These are phyloP conservation scores for Diorhabda elongata DNA, from an alignment of 1,140 invertebrate genomes.

Conservation along the genomic window DNA sequence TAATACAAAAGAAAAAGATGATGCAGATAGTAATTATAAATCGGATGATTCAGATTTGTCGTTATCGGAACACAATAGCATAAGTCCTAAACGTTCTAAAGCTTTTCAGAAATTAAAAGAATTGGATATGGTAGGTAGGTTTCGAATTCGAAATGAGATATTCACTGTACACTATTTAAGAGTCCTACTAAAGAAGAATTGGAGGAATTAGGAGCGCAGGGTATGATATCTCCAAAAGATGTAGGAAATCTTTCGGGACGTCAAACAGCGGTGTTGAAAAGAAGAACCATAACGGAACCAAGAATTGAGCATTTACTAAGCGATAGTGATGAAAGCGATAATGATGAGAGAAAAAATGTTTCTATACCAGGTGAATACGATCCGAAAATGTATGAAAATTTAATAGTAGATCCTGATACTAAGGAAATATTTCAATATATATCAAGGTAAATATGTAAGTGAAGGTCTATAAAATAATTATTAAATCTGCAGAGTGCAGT, in stretches of 20 bases:
- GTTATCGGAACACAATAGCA: constrained; percentile 2
- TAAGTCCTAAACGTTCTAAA: constrained; percentile 9
- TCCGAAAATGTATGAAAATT: constrained; percentile 77
- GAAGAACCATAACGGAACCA: constrained; percentile 19
- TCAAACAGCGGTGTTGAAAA: constrained; percentile 11
- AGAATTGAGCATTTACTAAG: constrained; percentile 24
- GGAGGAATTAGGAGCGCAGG: not conserved
- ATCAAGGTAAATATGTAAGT: constrained; percentile 60
- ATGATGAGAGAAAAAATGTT: constrained; percentile 28
- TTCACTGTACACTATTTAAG: not conserved
- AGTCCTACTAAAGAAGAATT: not conserved
- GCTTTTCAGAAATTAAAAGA: not conserved
- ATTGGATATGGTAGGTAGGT: not conserved
- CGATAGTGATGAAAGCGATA: constrained; percentile 37
- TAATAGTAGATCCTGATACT: constrained; percentile 78
- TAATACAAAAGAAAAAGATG: constrained; percentile 14
- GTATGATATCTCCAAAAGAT: constrained; percentile 15
- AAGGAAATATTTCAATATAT: constrained; percentile 94
- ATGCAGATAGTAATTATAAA: constrained; percentile 8
- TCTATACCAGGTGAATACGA: constrained; percentile 65
- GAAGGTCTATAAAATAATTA: too few relatives aligned
- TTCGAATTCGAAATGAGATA: not conserved
- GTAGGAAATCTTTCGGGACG: constrained; percentile 28
- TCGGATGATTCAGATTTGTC: not conserved
- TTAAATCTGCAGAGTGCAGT: too few relatives aligned